Evolutionary conservation across 1,140 invertebrate genomes (phyloP), one percentile per base, ranked within the genome.

Genomic region (Procambarus clarkii): DNA sequence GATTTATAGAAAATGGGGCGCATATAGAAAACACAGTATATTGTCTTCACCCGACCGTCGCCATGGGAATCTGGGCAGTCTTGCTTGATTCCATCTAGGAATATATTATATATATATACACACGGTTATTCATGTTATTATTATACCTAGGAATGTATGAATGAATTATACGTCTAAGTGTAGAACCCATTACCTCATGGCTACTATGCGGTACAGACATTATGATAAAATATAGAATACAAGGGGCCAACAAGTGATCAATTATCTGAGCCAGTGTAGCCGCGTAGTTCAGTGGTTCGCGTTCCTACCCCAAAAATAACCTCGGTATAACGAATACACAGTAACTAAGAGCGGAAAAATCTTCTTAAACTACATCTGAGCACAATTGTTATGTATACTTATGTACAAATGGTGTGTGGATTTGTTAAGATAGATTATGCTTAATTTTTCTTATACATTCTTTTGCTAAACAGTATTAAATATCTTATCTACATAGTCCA

Each of bases 321-420:
- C n/a, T 15, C n/a, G 34, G 69, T 48, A 69, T n/a, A 58, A 5
- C 50, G 18, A 64, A 74, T 74, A 74, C 69, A 74, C 69, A 74
- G 21, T 81, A 88, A 88, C 79, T 69, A 82, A 88, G 78, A 88
- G 78, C 77, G 60, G 13, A 50, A 88, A 88, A 88, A 54, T 85
- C 48, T 91, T 91, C 82, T 91, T 86, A 91, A 84, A 91, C 88
- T 91, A 91, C 88, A 86, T 91, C 88, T 91, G 88, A 91, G 88
- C 88, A 91, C 83, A 74, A 91, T 91, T 76, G 82, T 85, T 91
- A 91, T 91, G 85, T 85, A 91, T 91, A 84, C 7, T 21, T 91
- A 85, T 91, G 74, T 91, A 91, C 82, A 91, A 90, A 85, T 71
- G 44, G 77, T 91, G 88, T 91, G 88, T 91, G 85, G 88, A 86